Percentiles rank a stretch among this genome's conserved stretches.
phyloP scores from a whole-genome alignment of 2,797 vertebrate genomes.

The Odontamblyopus lacepedii region DNA sequence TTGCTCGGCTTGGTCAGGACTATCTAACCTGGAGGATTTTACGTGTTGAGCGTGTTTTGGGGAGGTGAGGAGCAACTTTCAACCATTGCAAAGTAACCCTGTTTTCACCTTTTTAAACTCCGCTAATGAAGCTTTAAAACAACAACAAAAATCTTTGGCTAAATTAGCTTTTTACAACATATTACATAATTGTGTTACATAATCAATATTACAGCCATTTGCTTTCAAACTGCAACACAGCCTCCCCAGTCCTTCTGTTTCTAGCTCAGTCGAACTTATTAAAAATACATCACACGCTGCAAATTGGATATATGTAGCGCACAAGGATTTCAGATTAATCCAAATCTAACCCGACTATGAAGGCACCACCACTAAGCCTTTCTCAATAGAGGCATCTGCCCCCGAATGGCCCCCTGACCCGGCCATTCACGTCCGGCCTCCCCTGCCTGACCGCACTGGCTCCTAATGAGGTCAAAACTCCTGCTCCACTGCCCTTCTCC shows the following conservation, averaged over 20 bases:
- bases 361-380: conserved; percentile 4
- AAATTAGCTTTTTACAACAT: background rate
- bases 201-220: background rate
- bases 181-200: too few relatives aligned
- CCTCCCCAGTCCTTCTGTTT: background rate
- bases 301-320: conserved; percentile 1
- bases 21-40: too few relatives aligned
- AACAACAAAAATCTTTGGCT: background rate
- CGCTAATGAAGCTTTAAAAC: background rate
- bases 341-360: background rate
- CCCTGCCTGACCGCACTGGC: conserved; percentile 31
- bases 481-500: conserved; percentile 43
- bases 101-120: too few relatives aligned
- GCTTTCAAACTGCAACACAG: background rate
- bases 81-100: too few relatives aligned
- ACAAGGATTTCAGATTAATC: conserved; percentile 5
- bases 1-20: too few relatives aligned
- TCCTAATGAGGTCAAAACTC: conserved; percentile 66
- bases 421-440: conserved; percentile 42
- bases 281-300: background rate
- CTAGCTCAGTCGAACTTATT: background rate
- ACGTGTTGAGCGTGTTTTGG: too few relatives aligned
- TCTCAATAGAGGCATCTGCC: conserved; percentile 25
- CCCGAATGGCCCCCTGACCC: conserved; percentile 27
- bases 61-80: too few relatives aligned